These are phyloP conservation scores for Heterocephalus glaber DNA, from an alignment of 2,113 vertebrate genomes.

Conservation along the genomic window DNA sequence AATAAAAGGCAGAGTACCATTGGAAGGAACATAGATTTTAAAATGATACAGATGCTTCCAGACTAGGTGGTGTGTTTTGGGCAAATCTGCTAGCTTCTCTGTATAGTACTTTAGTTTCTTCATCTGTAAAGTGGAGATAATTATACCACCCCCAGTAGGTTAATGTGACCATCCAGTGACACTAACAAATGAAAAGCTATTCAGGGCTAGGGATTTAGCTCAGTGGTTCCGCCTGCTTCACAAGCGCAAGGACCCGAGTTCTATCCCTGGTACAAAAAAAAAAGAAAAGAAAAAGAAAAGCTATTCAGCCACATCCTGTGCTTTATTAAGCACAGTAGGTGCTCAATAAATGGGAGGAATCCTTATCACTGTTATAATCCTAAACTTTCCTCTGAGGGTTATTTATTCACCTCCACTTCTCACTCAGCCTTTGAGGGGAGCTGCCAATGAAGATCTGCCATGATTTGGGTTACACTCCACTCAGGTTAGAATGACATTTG, in stretches of 20 bases:
- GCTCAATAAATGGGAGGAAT: conserved; percentile 35
- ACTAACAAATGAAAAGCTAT: background rate
- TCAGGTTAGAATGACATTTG: background rate
- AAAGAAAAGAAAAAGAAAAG: background rate
- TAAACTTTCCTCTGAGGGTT: background rate
- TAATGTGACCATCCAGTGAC: background rate
- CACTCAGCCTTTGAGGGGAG: background rate
- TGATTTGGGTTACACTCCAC: background rate
- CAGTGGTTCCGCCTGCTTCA: too few species aligned
- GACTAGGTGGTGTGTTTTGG: background rate
- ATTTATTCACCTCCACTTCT: background rate
- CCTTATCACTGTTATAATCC: background rate
- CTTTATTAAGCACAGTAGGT: background rate
- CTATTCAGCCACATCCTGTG: background rate
- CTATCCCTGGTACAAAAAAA: too few species aligned
- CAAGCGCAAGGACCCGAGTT: too few species aligned
- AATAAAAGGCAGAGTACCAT: background rate
- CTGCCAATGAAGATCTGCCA: background rate
- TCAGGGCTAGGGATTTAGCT: too few species aligned
- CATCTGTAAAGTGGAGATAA: background rate
- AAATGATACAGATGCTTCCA: background rate
- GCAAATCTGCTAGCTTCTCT: background rate
- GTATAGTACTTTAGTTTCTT: background rate
- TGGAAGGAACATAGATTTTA: conserved; percentile 9
- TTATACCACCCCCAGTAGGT: background rate